Evolutionary conservation across 2,113 vertebrate genomes (phyloP), one percentile per base, ranked within the genome.

Genomic region (Euleptes europaea): DNA sequence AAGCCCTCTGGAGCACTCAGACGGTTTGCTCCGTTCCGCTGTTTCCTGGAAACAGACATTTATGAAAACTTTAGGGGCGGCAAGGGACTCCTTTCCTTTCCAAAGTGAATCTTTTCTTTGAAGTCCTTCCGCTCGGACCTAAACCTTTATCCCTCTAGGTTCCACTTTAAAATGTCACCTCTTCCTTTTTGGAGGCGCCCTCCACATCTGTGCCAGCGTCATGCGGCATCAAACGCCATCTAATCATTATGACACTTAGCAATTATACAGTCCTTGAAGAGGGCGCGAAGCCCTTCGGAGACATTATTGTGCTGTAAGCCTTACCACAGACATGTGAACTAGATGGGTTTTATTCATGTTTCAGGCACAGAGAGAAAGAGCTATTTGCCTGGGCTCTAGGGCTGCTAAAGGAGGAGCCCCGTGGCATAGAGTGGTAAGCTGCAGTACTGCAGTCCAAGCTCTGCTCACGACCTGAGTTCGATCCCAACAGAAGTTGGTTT

Each of bases 31-130:
- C 85, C 1, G 26, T 91, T 93, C 93, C 93, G 86, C 91, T 84
- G 87, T 86, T 93, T 93, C 91, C 84, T 91, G 88, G 91, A 93
- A 94, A 93, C 88, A 91, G 91, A 93, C 86, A 90, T 93, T 91
- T 94, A 94, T 85, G 91, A 86, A 90, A 86, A 91, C 91, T 94
- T 94, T 93, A 94, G 88, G 80, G 84, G 90, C 90, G 86, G 88
- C 91, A 13, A 57, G 71, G 83, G 91, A 91, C 26, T 71, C 4
- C 63, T 88, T 90, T 76, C 91, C 73, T 89, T 65, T 92, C 90
- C 81, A 86, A 93, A 90, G 84, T 51, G 51, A 91, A 90, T 83
- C 91, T 89, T 94, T 90, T 84, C 75, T 91, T 82, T 84, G 77
- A 92, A 87, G 80, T 0, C 71, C 91, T 85, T 57, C 47, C 80